phyloP scores from a whole-genome alignment of 2,113 vertebrate species.

The Syngnathus typhle region DNA sequence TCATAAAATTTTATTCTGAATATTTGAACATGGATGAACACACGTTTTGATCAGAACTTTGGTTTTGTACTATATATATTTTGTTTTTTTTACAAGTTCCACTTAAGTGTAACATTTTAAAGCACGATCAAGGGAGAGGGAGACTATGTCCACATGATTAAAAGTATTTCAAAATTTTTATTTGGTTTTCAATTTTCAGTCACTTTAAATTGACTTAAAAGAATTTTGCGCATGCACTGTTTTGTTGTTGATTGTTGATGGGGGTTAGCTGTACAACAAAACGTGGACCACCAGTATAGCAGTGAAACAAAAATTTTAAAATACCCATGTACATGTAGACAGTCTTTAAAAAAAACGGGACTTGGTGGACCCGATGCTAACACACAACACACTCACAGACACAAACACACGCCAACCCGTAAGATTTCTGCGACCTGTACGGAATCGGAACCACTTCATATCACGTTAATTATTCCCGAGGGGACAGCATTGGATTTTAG shows the following conservation, averaged over 20 bases:
- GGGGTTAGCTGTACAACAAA: background rate
- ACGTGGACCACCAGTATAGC: background rate
- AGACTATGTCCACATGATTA: constrained; percentile 56
- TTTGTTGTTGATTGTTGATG: background rate
- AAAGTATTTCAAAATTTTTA: background rate
- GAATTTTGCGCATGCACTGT: background rate
- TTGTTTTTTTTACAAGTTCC: constrained; percentile 79
- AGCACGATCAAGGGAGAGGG: constrained; percentile 75
- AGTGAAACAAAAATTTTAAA: background rate
- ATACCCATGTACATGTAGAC: constrained; percentile 1
- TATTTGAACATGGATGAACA: constrained; percentile 89
- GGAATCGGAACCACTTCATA: constrained; percentile 64
- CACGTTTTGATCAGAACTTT: constrained; percentile 69
- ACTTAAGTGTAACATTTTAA: constrained; percentile 80
- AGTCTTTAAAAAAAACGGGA: background rate
- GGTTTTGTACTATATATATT: constrained; percentile 85
- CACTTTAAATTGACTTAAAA: background rate
- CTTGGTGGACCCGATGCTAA: constrained; percentile 16
- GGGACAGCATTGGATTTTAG: constrained; percentile 68
- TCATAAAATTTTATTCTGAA: constrained; percentile 95
- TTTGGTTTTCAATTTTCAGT: background rate
- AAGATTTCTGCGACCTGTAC: constrained; percentile 44
- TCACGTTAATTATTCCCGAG: constrained; percentile 64
- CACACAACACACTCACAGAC: constrained; percentile 71
- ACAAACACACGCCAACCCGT: constrained; percentile 64